phyloP scores from a whole-genome alignment of 1,140 invertebrate genomes.

The Drosophila carrolli region DNA sequence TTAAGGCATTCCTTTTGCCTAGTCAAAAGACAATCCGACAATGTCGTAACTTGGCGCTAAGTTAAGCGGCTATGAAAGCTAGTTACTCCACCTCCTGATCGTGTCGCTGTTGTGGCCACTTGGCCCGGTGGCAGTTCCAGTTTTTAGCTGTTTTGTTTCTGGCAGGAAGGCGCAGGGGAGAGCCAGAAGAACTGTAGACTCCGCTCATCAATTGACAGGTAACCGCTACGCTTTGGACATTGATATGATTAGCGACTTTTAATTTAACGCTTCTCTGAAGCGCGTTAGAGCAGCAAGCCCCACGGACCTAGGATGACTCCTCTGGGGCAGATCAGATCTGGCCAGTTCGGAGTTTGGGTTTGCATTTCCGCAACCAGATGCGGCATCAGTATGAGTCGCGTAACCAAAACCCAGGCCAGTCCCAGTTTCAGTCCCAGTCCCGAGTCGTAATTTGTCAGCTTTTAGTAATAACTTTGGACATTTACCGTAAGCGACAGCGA shows the following conservation, averaged over 20 bases:
- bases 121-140: constrained; percentile 52
- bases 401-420: constrained; percentile 35
- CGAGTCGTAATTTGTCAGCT: constrained; percentile 76
- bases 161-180: not conserved
- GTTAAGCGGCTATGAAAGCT: constrained; percentile 59
- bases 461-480: constrained; percentile 80
- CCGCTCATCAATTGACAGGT: constrained; percentile 64
- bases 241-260: constrained; percentile 76
- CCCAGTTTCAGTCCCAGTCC: constrained; percentile 16
- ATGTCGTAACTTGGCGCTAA: constrained; percentile 62
- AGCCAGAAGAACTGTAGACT: constrained; percentile 12
- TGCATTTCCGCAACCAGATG: constrained; percentile 62
- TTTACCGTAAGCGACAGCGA: constrained; percentile 73
- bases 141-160: constrained; percentile 42
- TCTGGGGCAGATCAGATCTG: constrained; percentile 28
- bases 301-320: not conserved
- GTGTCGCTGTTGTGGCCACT: constrained; percentile 20
- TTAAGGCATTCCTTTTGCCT: constrained; percentile 46
- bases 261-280: constrained; percentile 53
- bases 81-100: constrained; percentile 44
- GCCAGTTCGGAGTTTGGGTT: constrained; percentile 21
- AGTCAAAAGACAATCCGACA: constrained; percentile 54
- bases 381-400: constrained; percentile 34
- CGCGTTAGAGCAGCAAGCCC: constrained; percentile 40
- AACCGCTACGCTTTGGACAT: constrained; percentile 66